A percentile compares a stretch with the other conserved stretches of the same genome.
These are phyloP conservation scores for Pseudomyrmex cubaensis DNA, from an alignment of 1,140 invertebrate genomes.

Conservation along the genomic window DNA sequence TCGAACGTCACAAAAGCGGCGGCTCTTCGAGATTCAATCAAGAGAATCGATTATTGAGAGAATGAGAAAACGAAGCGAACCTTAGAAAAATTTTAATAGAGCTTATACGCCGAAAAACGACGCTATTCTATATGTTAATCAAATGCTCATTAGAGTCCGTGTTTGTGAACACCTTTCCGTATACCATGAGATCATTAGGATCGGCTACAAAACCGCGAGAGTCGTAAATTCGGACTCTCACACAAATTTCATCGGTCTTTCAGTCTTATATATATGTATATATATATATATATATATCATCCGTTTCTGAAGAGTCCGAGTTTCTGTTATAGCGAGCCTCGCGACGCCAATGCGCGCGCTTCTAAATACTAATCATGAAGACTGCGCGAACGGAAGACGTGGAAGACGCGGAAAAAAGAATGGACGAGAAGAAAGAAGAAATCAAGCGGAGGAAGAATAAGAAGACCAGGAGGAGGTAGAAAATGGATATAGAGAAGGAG, in stretches of 20 bases:
- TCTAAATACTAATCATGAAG: slow-evolving; percentile 77
- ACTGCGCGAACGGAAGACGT: slow-evolving; percentile 49
- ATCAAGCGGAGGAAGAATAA: slow-evolving; percentile 10
- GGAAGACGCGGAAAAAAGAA: slow-evolving; percentile 57
- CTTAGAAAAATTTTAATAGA: neutral
- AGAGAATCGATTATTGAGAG: slow-evolving; percentile 1
- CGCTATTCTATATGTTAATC: neutral
- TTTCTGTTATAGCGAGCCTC: neutral
- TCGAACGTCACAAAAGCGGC: neutral
- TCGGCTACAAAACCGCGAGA: no score
- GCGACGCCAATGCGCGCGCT: slow-evolving; percentile 59
- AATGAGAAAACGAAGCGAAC: neutral
- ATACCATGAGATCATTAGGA: no score
- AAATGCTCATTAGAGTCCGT: neutral
- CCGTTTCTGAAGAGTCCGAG: neutral
- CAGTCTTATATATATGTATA: no score
- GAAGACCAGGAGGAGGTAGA: slow-evolving; percentile 40
- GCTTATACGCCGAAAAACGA: no score
- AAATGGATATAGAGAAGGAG: slow-evolving; percentile 60
- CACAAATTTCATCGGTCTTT: no score
- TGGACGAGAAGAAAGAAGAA: slow-evolving; percentile 57
- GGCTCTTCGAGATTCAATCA: slow-evolving; percentile 12
- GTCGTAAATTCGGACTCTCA: no score
- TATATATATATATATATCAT: neutral
- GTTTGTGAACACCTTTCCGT: neutral